Conservation (phyloP, 2,113 vertebrate genomes). For the Passer domesticus region DNA sequence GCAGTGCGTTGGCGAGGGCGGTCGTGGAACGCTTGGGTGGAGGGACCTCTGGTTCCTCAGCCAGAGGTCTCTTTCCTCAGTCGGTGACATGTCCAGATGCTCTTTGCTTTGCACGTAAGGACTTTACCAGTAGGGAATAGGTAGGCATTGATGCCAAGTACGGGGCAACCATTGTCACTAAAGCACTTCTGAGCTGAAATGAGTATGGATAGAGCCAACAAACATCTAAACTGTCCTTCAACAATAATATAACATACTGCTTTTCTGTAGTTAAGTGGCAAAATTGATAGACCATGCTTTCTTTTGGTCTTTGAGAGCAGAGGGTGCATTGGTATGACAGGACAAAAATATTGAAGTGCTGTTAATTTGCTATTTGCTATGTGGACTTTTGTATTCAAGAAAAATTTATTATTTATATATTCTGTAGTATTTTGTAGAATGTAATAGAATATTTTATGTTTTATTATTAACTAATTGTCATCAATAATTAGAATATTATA, state of each 20-base stretch:
- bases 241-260: neutral
- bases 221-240: neutral
- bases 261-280: neutral
- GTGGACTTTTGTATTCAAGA: neutral
- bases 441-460: neutral
- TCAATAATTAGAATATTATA: neutral
- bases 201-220: neutral
- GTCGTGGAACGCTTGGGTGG: accelerated
- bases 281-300: neutral
- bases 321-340: neutral
- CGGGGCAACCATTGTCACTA: neutral
- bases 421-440: neutral
- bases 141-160: neutral
- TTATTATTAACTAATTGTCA: neutral
- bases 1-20: neutral
- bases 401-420: neutral
- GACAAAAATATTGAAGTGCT: neutral
- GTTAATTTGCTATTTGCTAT: neutral
- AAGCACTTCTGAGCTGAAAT: neutral
- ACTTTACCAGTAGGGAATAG: neutral
- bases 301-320: neutral
- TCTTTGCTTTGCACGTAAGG: neutral
- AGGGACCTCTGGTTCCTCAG: accelerated
- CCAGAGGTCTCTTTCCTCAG: neutral
- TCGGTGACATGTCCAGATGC: accelerated